Evolutionary conservation across 2,113 vertebrate genomes (phyloP).

Genomic region (Xiphophorus hellerii): DNA sequence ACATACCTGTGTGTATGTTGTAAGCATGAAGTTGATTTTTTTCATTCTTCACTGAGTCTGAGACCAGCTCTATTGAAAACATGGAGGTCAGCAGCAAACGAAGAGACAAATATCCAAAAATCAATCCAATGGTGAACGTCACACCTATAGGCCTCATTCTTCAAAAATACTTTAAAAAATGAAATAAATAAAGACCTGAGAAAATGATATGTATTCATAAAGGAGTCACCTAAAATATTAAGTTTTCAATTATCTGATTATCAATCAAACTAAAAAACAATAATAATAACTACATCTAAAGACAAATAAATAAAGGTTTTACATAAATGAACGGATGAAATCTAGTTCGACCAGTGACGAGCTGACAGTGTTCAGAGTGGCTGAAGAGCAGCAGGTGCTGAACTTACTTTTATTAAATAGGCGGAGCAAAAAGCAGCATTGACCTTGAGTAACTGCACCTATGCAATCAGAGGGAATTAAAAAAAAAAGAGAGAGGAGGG

Average conservation of each 20-base stretch:
- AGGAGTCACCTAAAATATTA: not conserved
- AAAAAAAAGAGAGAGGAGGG: too few species aligned
- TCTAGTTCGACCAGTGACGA: not conserved
- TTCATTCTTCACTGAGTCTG: rapidly evolving
- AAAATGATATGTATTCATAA: not conserved
- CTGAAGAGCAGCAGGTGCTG: not conserved
- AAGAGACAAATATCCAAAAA: conserved; percentile 40
- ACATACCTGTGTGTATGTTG: not conserved
- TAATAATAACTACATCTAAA: not conserved
- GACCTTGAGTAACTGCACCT: not conserved
- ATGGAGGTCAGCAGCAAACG: not conserved
- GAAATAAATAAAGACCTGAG: too few species aligned
- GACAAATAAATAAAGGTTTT: not conserved
- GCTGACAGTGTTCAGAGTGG: not conserved
- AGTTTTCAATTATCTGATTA: not conserved
- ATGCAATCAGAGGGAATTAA: not conserved
- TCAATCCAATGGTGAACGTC: conserved; percentile 34
- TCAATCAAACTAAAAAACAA: not conserved
- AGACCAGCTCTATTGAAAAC: rapidly evolving
- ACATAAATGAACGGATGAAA: not conserved
- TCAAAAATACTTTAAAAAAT: not conserved
- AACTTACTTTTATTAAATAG: not conserved
- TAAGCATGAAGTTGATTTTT: not conserved
- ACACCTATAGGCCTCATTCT: conserved; percentile 21
- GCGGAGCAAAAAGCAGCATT: not conserved